Conservation (phyloP, 2,113 vertebrate genomes). For the Lepus americanus region DNA sequence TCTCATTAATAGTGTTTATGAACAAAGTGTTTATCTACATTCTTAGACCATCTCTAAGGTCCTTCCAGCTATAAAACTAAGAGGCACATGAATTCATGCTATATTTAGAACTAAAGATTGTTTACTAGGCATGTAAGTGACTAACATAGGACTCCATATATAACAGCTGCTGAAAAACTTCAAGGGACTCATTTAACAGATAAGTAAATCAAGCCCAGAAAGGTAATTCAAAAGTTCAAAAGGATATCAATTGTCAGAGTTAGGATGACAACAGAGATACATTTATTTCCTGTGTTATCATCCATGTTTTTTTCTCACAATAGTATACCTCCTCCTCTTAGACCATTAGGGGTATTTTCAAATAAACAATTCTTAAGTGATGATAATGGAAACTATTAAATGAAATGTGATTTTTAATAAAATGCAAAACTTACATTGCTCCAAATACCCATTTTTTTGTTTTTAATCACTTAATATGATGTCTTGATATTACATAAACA, state of each 20-base stretch:
- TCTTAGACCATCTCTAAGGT: constrained; percentile 53
- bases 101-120: background rate
- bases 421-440: background rate
- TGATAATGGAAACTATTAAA: background rate
- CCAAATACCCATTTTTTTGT: background rate
- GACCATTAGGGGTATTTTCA: background rate
- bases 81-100: background rate
- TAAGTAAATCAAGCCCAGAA: background rate
- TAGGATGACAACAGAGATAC: background rate
- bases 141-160: background rate
- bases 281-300: background rate
- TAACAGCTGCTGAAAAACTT: constrained; percentile 13
- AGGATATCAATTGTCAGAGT: background rate
- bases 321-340: background rate
- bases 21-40: constrained; percentile 68
- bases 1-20: constrained; percentile 87
- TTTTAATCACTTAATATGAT: background rate
- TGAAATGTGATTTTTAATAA: background rate
- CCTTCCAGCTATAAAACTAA: background rate
- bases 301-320: background rate
- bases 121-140: background rate
- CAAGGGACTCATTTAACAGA: background rate
- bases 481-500: background rate
- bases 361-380: background rate
- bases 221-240: background rate